These are phyloP conservation scores for Trinorchestia longiramus DNA, from an alignment of 1,140 invertebrate genomes.

Conservation along the genomic window DNA sequence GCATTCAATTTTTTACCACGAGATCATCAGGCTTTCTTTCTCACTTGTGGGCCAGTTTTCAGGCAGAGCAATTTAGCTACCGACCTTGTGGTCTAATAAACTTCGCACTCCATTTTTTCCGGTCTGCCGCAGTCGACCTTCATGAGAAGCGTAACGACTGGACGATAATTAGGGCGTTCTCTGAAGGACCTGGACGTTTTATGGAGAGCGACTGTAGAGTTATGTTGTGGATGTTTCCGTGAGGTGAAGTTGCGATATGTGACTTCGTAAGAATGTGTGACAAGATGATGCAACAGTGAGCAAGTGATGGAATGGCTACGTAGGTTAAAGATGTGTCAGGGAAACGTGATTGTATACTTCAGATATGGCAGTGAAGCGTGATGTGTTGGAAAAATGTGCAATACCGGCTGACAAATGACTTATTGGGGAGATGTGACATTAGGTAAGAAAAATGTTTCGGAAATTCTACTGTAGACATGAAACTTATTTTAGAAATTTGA, in stretches of 20 bases:
- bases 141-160: conserved; percentile 6
- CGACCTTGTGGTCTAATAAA: neutral
- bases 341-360: too few relatives aligned
- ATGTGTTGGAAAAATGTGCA: too few relatives aligned
- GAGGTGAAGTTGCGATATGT: too few relatives aligned
- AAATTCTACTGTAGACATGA: too few relatives aligned
- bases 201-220: neutral
- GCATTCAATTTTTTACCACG: neutral
- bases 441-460: too few relatives aligned
- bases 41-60: neutral
- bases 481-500: too few relatives aligned
- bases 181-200: neutral
- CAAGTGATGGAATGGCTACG: too few relatives aligned
- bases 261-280: neutral
- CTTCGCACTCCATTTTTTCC: neutral
- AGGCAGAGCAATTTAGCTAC: neutral
- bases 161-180: neutral
- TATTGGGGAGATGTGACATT: too few relatives aligned
- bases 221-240: neutral
- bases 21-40: conserved; percentile 7
- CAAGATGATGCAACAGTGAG: neutral
- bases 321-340: too few relatives aligned
- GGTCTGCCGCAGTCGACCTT: neutral
- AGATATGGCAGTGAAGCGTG: too few relatives aligned
- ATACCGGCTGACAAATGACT: too few relatives aligned